Evolutionary conservation across 2,888 invertebrate species (phyloP).

Genomic region (Drosophila nr. medialis): DNA sequence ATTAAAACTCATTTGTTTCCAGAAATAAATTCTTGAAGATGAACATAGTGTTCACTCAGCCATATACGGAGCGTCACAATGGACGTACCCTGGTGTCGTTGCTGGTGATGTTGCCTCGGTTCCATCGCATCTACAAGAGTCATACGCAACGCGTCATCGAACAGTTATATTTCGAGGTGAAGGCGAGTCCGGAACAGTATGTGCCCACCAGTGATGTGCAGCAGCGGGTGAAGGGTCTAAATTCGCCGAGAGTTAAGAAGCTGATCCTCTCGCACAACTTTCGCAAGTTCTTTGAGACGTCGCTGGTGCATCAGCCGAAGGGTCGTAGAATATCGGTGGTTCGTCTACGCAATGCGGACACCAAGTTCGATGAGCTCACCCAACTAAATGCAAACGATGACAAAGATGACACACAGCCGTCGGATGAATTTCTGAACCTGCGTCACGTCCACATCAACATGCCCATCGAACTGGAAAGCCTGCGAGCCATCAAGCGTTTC

Average conservation of each 20-base stretch:
- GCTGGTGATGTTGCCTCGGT: conserved; percentile 88
- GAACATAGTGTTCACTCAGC: conserved; percentile 88
- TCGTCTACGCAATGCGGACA: conserved; percentile 86
- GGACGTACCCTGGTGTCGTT: conserved; percentile 85
- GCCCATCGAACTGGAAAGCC: conserved; percentile 86
- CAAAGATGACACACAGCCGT: conserved; percentile 84
- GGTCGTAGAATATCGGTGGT: conserved; percentile 86
- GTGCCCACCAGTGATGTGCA: conserved; percentile 43
- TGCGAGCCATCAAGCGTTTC: conserved; percentile 85
- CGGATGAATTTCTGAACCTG: conserved; percentile 81
- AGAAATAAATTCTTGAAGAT: conserved; percentile 87
- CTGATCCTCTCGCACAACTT: conserved; percentile 84
- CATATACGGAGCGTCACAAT: conserved; percentile 85
- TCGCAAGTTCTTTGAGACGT: conserved; percentile 86
- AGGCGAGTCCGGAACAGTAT: conserved; percentile 62
- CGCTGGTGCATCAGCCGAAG: conserved; percentile 58
- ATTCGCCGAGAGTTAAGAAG: conserved; percentile 66
- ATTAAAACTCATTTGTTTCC: neutral
- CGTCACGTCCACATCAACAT: conserved; percentile 79
- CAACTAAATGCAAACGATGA: conserved; percentile 70
- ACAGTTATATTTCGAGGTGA: conserved; percentile 78
- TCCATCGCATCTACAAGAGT: conserved; percentile 87
- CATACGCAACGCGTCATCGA: conserved; percentile 84
- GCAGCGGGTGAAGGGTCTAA: conserved; percentile 47
- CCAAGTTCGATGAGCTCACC: conserved; percentile 85